Conservation (phyloP, 2,888 invertebrate genomes). For the Phalera bucephala region DNA sequence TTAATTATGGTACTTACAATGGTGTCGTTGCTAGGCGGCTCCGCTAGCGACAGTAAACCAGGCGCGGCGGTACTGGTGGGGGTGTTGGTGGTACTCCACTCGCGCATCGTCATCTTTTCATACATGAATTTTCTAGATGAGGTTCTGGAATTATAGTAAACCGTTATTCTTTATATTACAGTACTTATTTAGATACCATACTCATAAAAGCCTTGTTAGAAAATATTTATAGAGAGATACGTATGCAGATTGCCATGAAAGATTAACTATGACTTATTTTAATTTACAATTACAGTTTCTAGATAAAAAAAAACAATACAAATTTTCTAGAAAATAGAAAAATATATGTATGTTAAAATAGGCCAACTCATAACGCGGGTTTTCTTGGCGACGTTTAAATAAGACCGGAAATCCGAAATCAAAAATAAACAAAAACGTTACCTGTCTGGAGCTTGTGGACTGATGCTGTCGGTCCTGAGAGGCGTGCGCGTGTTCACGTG, state of each 20-base stretch:
- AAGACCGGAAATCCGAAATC: not conserved
- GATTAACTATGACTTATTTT: too few species aligned
- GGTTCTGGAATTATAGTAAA: slow-evolving; percentile 54
- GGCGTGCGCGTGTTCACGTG: slow-evolving; percentile 85
- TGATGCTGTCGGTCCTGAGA: slow-evolving; percentile 68
- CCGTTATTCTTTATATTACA: slow-evolving; percentile 7
- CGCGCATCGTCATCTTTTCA: slow-evolving; percentile 79
- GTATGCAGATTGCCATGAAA: too few species aligned
- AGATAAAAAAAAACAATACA: too few species aligned
- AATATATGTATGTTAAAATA: too few species aligned
- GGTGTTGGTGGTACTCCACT: slow-evolving; percentile 70
- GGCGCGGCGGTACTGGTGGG: slow-evolving; percentile 63
- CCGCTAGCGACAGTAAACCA: slow-evolving; percentile 74
- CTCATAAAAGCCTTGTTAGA: slow-evolving; percentile 10
- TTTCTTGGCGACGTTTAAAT: not conserved
- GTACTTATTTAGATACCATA: too few species aligned
- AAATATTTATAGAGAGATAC: too few species aligned
- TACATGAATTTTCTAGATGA: slow-evolving; percentile 81
- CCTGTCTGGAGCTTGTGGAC: slow-evolving; percentile 78
- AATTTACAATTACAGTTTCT: too few species aligned
- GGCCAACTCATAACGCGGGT: not conserved
- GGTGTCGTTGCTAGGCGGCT: slow-evolving; percentile 58
- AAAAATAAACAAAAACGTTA: slow-evolving; percentile 18
- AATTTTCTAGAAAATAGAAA: too few species aligned
- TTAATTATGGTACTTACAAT: slow-evolving; percentile 58